Conservation (phyloP, 2,797 vertebrate genomes). For the Crenichthys baileyi region DNA sequence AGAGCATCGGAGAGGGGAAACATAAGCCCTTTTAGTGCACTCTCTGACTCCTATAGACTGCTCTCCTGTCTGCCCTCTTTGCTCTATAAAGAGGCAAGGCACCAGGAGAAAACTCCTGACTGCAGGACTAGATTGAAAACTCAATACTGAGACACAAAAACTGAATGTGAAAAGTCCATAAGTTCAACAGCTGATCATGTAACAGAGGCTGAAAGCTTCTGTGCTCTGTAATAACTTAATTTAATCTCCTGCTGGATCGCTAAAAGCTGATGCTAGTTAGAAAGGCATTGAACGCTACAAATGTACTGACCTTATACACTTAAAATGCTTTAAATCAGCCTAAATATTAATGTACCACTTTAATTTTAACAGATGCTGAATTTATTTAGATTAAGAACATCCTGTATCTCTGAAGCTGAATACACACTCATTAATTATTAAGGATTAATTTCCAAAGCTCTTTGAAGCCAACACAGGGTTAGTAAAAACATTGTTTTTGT, state of each 20-base stretch:
- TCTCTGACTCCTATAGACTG: slow-evolving; percentile 56
- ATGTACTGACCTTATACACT: not conserved
- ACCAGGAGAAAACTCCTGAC: slow-evolving; percentile 38
- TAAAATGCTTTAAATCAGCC: slow-evolving; percentile 2
- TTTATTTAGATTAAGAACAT: not conserved
- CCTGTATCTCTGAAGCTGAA: not conserved
- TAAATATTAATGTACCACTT: not conserved
- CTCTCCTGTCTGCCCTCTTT: not conserved
- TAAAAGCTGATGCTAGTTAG: slow-evolving; percentile 5
- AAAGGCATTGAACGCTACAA: not conserved
- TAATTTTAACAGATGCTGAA: slow-evolving; percentile 17
- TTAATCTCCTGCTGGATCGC: slow-evolving; percentile 9
- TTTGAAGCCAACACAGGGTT: not conserved
- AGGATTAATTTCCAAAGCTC: not conserved
- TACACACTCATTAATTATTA: not conserved
- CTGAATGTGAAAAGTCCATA: slow-evolving; percentile 13
- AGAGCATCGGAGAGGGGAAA: slow-evolving; percentile 58
- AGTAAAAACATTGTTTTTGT: too few species aligned
- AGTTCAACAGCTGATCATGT: slow-evolving; percentile 23
- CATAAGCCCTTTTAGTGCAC: slow-evolving; percentile 52
- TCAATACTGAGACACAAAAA: slow-evolving; percentile 16
- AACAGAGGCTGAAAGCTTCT: slow-evolving; percentile 9
- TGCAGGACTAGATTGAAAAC: slow-evolving; percentile 34
- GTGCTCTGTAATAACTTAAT: slow-evolving; percentile 6
- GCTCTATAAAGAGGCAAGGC: slow-evolving; percentile 35